Evolutionary conservation across 2,113 vertebrate genomes (phyloP).

Genomic region (Rousettus leschenaultii): DNA sequence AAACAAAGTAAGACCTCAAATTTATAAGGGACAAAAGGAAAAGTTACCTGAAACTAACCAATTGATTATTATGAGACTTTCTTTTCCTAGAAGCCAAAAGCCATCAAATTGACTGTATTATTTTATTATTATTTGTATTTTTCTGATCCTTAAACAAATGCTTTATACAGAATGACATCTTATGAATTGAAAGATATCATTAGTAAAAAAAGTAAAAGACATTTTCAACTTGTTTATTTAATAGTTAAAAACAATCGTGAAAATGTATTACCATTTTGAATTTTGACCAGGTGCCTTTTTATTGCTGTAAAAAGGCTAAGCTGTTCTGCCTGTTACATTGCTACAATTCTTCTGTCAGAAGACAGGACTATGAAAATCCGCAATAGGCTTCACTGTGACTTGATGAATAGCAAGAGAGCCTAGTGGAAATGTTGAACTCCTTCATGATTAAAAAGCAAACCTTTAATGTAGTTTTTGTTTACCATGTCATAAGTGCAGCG

Average conservation of each 20-base stretch:
- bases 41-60: background rate
- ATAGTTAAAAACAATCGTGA: background rate
- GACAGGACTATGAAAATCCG: constrained; percentile 72
- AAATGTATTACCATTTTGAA: constrained; percentile 1
- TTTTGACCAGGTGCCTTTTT: background rate
- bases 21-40: background rate
- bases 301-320: background rate
- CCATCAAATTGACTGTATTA: background rate
- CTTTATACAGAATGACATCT: background rate
- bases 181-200: background rate
- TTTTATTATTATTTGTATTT: background rate
- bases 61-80: background rate
- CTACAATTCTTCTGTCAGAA: constrained; percentile 68
- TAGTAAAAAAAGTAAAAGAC: background rate
- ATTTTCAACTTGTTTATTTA: background rate
- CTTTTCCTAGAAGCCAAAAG: constrained; percentile 27
- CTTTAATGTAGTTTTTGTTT: constrained; percentile 89
- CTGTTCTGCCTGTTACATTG: constrained; percentile 54
- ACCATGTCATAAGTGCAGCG: constrained; percentile 84
- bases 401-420: constrained; percentile 81
- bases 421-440: constrained; percentile 82
- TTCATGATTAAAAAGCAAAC: constrained; percentile 84
- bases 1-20: constrained; percentile 27
- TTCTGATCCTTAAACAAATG: background rate
- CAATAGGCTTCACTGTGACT: constrained; percentile 73